These are phyloP conservation scores for Brenthis hecate DNA, from an alignment of 2,888 invertebrate genomes.

Conservation along the genomic window DNA sequence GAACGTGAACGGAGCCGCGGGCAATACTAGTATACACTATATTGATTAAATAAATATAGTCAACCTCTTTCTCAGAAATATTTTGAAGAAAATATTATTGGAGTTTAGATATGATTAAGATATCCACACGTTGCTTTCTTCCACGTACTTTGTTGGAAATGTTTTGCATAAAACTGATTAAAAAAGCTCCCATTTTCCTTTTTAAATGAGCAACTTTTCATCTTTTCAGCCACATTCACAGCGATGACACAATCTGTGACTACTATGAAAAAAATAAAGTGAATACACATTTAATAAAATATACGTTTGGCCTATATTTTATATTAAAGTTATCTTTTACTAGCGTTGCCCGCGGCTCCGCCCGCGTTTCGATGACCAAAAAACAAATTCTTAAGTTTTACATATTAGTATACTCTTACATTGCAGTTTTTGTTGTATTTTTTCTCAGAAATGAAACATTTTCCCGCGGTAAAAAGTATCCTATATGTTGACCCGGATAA, in stretches of 20 bases:
- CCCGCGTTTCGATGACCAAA: too few relatives aligned
- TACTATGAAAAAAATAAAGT: constrained; percentile 19
- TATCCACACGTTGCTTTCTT: constrained; percentile 4
- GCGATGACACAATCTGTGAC: constrained; percentile 16
- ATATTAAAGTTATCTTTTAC: constrained; percentile 1
- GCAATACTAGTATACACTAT: too few relatives aligned
- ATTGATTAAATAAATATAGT: too few relatives aligned
- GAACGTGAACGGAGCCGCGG: too few relatives aligned
- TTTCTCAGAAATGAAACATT: too few relatives aligned
- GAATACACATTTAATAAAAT: constrained; percentile 13
- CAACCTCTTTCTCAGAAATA: too few relatives aligned
- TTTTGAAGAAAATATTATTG: background rate
- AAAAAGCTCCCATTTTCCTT: constrained; percentile 25
- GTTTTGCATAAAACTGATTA: constrained; percentile 21
- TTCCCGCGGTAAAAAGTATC: too few relatives aligned
- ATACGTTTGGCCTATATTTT: constrained; percentile 1
- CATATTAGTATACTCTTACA: too few relatives aligned
- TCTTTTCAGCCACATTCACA: constrained; percentile 20
- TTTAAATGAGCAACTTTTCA: constrained; percentile 30
- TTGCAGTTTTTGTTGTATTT: too few relatives aligned
- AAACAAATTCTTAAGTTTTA: too few relatives aligned
- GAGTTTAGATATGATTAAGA: constrained; percentile 9
- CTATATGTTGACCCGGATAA: too few relatives aligned
- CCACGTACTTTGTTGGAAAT: background rate
- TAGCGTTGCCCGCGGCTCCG: too few relatives aligned